A percentile compares a stretch with the other conserved stretches of the same genome.
These are phyloP conservation scores for Drosophila borborema DNA, from an alignment of 2,888 invertebrate species.

Conservation along the genomic window DNA sequence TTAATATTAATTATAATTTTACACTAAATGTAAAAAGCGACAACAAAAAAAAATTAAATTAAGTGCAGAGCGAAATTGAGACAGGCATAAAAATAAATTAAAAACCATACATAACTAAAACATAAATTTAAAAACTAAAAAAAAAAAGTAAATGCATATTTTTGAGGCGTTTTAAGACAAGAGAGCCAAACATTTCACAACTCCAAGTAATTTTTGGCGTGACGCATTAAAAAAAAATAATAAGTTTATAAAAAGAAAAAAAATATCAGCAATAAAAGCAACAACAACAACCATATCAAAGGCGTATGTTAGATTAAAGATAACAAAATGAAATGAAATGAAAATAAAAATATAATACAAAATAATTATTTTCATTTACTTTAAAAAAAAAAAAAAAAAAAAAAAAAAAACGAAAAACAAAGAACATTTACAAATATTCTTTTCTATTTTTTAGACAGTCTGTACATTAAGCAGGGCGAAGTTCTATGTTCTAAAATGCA, in stretches of 20 bases:
- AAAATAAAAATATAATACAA: conserved; percentile 35
- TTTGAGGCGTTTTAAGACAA: conserved; percentile 78
- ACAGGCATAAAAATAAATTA: conserved; percentile 38
- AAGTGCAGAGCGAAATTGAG: conserved; percentile 54
- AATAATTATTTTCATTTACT: conserved; percentile 38
- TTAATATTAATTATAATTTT: conserved; percentile 75
- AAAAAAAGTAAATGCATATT: conserved; percentile 57
- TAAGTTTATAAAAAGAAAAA: conserved; percentile 41
- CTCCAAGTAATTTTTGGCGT: conserved; percentile 70
- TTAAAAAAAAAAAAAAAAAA: conserved; percentile 14
- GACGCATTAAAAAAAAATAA: conserved; percentile 48
- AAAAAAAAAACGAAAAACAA: neutral
- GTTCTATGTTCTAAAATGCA: conserved; percentile 57
- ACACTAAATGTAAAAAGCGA: conserved; percentile 76
- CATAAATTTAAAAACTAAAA: conserved; percentile 3
- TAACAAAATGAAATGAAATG: conserved; percentile 32
- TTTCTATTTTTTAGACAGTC: conserved; percentile 29
- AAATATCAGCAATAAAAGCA: conserved; percentile 84
- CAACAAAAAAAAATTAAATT: conserved; percentile 48
- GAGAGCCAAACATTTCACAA: conserved; percentile 78
- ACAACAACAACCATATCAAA: conserved; percentile 84
- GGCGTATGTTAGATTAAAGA: conserved; percentile 80
- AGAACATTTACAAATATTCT: neutral
- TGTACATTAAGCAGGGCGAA: conserved; percentile 48
- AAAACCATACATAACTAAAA: conserved; percentile 31